Evolutionary conservation across 35 echinoderm and acorn worm genomes (phyloP).

Genomic region (Strongylocentrotus purpuratus): DNA sequence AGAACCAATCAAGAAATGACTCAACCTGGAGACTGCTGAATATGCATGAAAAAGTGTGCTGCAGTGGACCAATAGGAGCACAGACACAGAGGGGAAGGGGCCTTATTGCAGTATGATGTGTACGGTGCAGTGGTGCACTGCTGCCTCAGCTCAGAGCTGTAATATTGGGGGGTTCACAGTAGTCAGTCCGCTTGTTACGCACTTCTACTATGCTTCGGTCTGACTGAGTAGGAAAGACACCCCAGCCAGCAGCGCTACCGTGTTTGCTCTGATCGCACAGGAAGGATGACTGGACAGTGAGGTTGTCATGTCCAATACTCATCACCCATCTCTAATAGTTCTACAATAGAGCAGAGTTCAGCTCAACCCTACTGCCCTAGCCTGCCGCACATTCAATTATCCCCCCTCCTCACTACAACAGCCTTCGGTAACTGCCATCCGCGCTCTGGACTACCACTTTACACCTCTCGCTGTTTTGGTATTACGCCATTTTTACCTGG

Average conservation of each 20-base stretch:
- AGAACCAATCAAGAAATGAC: not conserved
- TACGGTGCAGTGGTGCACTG: not conserved
- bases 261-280: conserved; percentile 20
- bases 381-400: not conserved
- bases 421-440: not conserved
- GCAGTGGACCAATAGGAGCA: not conserved
- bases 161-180: not conserved
- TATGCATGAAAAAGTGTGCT: not conserved
- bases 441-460: not conserved
- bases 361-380: not conserved
- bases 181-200: not conserved
- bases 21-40: not conserved
- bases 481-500: not conserved
- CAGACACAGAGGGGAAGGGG: not conserved
- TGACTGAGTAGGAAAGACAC: not conserved
- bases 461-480: not conserved
- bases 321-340: conserved; percentile 11
- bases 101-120: not conserved
- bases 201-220: not conserved
- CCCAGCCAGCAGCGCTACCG: not conserved
- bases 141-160: not conserved
- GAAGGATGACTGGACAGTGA: conserved; percentile 24
- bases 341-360: not conserved
- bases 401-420: not conserved
- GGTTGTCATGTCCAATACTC: conserved; percentile 12